These are phyloP conservation scores for Pteronura brasiliensis DNA, from an alignment of 2,113 vertebrate genomes.

Conservation along the genomic window DNA sequence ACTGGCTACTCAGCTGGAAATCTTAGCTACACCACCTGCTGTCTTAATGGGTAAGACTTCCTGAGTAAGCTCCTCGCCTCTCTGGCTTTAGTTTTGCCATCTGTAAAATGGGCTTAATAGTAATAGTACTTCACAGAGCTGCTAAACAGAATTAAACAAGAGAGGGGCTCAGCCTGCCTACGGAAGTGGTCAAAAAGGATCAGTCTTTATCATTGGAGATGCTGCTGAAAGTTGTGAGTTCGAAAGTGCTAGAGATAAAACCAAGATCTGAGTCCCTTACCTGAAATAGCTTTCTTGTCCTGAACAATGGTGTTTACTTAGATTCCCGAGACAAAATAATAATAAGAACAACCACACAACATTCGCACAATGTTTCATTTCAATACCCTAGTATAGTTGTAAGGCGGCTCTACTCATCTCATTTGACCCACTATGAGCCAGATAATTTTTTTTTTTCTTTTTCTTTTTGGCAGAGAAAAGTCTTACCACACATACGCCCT, in stretches of 20 bases:
- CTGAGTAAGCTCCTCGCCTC: not conserved
- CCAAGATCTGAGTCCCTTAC: not conserved
- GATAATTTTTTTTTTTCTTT: not conserved
- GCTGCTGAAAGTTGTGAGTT: not conserved
- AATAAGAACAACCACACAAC: not conserved
- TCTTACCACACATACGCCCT: conserved; percentile 96
- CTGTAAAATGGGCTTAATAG: not conserved
- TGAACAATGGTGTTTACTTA: not conserved
- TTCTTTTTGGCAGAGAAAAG: not conserved
- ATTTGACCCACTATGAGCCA: not conserved
- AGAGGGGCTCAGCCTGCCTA: not conserved
- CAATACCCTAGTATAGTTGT: not conserved
- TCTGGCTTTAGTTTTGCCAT: not conserved
- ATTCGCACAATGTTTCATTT: not conserved
- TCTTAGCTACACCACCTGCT: not conserved
- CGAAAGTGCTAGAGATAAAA: not conserved
- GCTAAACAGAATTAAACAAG: not conserved
- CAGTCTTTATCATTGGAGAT: not conserved
- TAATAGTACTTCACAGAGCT: not conserved
- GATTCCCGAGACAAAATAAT: not conserved
- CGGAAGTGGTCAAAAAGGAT: not conserved
- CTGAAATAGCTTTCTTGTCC: not conserved
- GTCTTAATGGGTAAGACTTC: not conserved
- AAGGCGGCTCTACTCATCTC: not conserved
- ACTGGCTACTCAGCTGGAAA: not conserved